phyloP scores from a whole-genome alignment of 2,113 vertebrate species.

The Leptocoma aspasia region DNA sequence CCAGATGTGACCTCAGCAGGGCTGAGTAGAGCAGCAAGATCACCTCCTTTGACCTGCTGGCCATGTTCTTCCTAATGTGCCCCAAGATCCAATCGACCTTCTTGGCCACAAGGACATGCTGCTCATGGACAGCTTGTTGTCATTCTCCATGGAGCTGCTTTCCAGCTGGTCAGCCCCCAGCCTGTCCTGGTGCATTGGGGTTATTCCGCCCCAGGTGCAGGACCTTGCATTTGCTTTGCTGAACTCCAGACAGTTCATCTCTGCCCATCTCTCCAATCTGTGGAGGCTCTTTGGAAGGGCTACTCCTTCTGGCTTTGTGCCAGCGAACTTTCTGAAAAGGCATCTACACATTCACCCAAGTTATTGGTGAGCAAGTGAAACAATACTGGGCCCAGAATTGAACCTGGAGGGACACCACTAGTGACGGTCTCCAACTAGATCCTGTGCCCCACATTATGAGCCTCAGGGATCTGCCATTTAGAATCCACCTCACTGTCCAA shows the following conservation, averaged over 20 bases:
- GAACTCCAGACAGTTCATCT: not conserved
- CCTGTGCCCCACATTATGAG: not conserved
- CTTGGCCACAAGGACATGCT: not conserved
- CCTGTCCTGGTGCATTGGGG: not conserved
- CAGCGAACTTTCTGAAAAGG: not conserved
- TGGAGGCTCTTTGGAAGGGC: not conserved
- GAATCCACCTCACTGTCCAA: not conserved
- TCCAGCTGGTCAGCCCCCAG: not conserved
- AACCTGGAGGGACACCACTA: not conserved
- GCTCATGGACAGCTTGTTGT: not conserved
- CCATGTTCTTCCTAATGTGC: not conserved
- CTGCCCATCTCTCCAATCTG: not conserved
- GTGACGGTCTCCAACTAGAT: not conserved
- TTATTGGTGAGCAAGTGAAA: not conserved
- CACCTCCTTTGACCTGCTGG: rapidly evolving
- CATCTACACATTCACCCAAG: not conserved
- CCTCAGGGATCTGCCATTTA: no score
- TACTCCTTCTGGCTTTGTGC: not conserved
- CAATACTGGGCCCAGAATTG: not conserved
- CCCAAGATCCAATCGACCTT: not conserved
- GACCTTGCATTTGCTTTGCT: not conserved
- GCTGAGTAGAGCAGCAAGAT: not conserved
- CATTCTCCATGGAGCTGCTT: not conserved
- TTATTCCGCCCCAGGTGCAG: not conserved
- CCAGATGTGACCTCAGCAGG: not conserved